phyloP scores from a whole-genome alignment of 2,888 invertebrate genomes.

The Cataglyphis rosenhaueri region DNA sequence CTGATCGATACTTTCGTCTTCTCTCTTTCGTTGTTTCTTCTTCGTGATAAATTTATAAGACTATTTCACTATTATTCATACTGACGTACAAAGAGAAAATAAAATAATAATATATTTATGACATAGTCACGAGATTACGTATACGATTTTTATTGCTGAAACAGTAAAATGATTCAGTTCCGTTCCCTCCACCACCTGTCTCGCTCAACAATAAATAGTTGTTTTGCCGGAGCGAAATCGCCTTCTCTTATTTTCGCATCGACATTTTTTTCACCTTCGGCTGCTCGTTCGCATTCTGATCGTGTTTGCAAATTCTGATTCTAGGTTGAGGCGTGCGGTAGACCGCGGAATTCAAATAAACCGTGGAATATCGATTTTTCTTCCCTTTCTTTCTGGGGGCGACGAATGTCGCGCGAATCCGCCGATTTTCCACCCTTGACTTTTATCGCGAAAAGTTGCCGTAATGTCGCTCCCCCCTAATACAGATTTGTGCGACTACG shows the following conservation, averaged over 20 bases:
- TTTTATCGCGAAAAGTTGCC: conserved; percentile 39
- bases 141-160: not conserved
- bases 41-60: conserved; percentile 22
- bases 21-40: not conserved
- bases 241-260: conserved; percentile 49
- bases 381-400: conserved; percentile 47
- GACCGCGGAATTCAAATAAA: conserved; percentile 70
- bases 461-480: conserved; percentile 13
- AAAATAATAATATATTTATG: not conserved
- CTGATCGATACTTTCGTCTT: conserved; percentile 61
- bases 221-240: conserved; percentile 46
- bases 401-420: conserved; percentile 8
- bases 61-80: conserved; percentile 15
- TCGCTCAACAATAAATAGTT: conserved; percentile 65
- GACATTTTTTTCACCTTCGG: conserved; percentile 46
- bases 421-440: conserved; percentile 57
- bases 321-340: conserved; percentile 56
- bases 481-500: conserved; percentile 13
- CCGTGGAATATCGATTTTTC: conserved; percentile 59
- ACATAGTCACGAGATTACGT: not conserved
- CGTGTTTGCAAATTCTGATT: conserved; percentile 71
- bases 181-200: conserved; percentile 35
- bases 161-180: not conserved
- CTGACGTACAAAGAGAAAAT: not conserved
- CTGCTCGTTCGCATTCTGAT: conserved; percentile 65